These are phyloP conservation scores for Pongo abelii DNA, from an alignment of 2,113 vertebrate species.

Conservation along the genomic window DNA sequence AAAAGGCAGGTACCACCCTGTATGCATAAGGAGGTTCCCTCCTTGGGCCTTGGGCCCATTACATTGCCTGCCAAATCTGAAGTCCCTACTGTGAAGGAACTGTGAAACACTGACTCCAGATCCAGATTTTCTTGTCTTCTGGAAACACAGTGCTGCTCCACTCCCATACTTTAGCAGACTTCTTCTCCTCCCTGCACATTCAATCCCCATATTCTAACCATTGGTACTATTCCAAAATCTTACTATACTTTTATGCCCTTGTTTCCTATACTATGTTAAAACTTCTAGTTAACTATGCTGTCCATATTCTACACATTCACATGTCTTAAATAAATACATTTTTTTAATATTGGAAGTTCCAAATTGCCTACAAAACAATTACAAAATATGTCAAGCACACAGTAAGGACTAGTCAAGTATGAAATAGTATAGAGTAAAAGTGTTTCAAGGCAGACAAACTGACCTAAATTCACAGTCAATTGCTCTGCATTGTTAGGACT, in stretches of 20 bases:
- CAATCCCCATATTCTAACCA: background rate
- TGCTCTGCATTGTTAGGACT: conserved; percentile 78
- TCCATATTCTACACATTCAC: background rate
- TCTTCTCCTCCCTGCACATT: rapidly evolving
- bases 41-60: too few relatives aligned
- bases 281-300: background rate
- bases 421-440: conserved; percentile 64
- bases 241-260: background rate
- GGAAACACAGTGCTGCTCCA: background rate
- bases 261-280: background rate
- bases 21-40: background rate
- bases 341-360: conserved; percentile 52
- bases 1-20: background rate
- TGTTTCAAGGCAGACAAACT: conserved; percentile 77
- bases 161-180: background rate
- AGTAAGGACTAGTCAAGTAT: conserved; percentile 72
- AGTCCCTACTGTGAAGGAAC: background rate
- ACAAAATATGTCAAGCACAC: conserved; percentile 71
- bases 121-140: background rate
- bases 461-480: conserved; percentile 79
- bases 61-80: background rate
- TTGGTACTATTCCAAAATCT: background rate
- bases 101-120: background rate
- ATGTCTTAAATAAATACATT: conserved; percentile 24
- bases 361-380: conserved; percentile 74